Base-by-base conservation (phyloP, 1,140 invertebrate species). In the Drosophila sproati region DNA sequence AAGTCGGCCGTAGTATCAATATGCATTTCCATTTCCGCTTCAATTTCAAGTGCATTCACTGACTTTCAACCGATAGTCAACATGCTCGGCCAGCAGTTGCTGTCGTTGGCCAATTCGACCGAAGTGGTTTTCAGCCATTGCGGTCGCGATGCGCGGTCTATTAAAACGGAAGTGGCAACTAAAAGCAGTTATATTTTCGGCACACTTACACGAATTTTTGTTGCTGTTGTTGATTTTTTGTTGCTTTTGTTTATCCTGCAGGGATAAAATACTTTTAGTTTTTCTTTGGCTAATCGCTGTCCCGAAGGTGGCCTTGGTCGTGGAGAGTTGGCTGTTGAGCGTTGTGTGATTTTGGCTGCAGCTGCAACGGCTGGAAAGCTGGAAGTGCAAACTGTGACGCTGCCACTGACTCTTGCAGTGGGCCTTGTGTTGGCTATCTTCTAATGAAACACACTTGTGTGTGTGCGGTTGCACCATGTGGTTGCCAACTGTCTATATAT, bases 141-240 rank as follows among this genome's bases (percentile, higher is more conserved):
- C 39, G 66, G 81, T 62, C 74, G 51, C 78, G 71, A 55, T 66
- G 62, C 61, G 83, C 68, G 83, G 71, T 83, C 77, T 80, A 88
- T 88, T 83, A 87, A 83, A 83, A 82, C 83, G 80, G 82, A 87
- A 88, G 68, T 78, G 73, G 69, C 74, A 88, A 89, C 82, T 87
- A 83, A 87, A 88, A 88, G 83, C 83, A 87, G 82, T 86, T 86
- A 82, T 79, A 83, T 87, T 83, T 88, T 78, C 66, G 64, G 70
- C 74, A 67, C 77, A 88, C 83, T 89, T 89, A 88, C 77, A 80
- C 64, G 68, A 55, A 61, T 70, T 69, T 57, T 5, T 43, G 32
- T 55, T 45, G 7, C 2, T 35, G 50, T 37, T 57, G 6, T 61
- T 43, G 20, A 78, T 41, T 68, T 59, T 68, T 59, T 57, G 43